Conservation (phyloP, 2,113 vertebrate genomes). For the Tautogolabrus adspersus region DNA sequence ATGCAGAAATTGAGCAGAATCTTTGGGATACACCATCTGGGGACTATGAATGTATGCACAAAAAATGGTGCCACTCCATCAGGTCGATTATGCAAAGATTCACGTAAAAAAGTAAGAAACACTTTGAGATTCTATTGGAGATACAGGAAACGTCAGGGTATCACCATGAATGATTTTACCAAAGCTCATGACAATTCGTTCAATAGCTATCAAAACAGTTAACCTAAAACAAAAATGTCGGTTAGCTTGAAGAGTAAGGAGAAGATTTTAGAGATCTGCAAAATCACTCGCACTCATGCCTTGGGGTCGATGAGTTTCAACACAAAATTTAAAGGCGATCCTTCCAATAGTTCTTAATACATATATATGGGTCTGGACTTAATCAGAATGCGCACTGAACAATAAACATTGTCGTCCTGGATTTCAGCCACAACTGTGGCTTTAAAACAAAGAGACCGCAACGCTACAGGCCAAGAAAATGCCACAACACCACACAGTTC, state of each 20-base stretch:
- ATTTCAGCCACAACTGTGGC: neutral
- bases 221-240: too few species aligned
- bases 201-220: neutral
- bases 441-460: neutral
- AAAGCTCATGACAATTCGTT: neutral
- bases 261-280: neutral
- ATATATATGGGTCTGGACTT: neutral
- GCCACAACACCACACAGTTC: neutral
- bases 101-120: too few species aligned
- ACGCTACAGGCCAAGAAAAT: neutral
- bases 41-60: neutral
- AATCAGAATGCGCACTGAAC: neutral
- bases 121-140: too few species aligned
- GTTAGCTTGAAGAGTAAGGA: too few species aligned
- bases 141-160: too few species aligned
- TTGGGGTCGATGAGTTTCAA: neutral
- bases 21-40: too few species aligned
- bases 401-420: neutral
- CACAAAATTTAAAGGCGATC: neutral
- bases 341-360: neutral
- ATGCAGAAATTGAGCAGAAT: too few species aligned
- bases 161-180: neutral
- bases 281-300: neutral
- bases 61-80: too few species aligned
- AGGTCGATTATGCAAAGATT: too few species aligned